Evolutionary conservation across 2,888 invertebrate species (phyloP), one percentile per base, ranked within the genome.

Genomic region (Aleiodes testaceus): DNA sequence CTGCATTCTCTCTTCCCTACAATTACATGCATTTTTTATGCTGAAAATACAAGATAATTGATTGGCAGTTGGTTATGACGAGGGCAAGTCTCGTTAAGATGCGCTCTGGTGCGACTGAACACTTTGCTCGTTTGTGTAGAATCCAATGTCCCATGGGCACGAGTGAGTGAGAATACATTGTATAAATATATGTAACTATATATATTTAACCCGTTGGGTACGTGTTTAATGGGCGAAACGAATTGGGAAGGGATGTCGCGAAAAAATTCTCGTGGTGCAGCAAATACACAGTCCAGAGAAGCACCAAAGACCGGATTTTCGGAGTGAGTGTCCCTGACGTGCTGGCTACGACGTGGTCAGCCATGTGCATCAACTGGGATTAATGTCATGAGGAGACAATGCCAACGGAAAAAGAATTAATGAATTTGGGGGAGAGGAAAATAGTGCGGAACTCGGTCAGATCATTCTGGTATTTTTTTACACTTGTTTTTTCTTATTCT

Each of bases 21-120:
- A 36, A 22, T 18, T 55, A 36, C 42, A 61, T 50, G 64, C 45
- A 49, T 30, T 22, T 65, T 18, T 22, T 59, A 64, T 53, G 66
- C 36, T 66, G 50, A 47, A 30, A 68, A 66, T 63, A 63, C 70
- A 30, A 49, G 81, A 81, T 83, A 84, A 84, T 85, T 84, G 84
- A 85, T 85, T 83, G 84, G 84, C 36, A 81, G 84, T 82, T 85
- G 84, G 84, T 85, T 85, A 85, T 85, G 84, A 83, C 84, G 3
- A 84, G 82, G 74, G 36, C 9, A 36, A 36, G 82, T 82, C 84
- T 85, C 85, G 84, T 85, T 84, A 84, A 82, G 84, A 85, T 85
- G 83, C 84, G 82, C 78, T 70, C 80, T 77, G 76, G 78, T 78
- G 75, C 79, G 79, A 78, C 76, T 77, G 66, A 72, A 78, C 77